phyloP scores from a whole-genome alignment of 2,113 vertebrate species.

The Callipepla squamata region DNA sequence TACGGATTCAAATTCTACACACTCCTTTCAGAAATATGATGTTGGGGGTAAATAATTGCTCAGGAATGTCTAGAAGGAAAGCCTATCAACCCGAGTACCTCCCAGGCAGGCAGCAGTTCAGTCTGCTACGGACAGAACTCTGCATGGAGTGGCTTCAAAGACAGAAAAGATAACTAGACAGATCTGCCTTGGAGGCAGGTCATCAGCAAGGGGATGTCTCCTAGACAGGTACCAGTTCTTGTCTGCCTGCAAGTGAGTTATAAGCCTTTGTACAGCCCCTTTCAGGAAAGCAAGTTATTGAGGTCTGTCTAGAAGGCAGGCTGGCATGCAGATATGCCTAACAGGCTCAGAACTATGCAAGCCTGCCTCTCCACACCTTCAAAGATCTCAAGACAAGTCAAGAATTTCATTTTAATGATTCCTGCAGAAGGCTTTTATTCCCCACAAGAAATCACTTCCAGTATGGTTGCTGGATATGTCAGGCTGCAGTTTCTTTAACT shows the following conservation, averaged over 20 bases:
- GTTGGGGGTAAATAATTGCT: slow-evolving; percentile 67
- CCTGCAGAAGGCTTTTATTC: slow-evolving; percentile 60
- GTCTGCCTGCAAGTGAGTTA: slow-evolving; percentile 59
- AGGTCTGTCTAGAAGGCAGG: slow-evolving; percentile 43
- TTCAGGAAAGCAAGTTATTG: slow-evolving; percentile 24
- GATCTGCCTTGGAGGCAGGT: slow-evolving; percentile 74
- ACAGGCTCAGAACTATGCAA: slow-evolving; percentile 8
- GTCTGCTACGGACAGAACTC: slow-evolving; percentile 45
- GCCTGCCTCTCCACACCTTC: slow-evolving; percentile 20
- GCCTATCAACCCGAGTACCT: slow-evolving; percentile 50
- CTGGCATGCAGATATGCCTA: slow-evolving; percentile 41
- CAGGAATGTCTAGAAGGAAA: slow-evolving; percentile 45
- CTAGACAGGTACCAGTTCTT: slow-evolving; percentile 58
- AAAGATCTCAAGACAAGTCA: slow-evolving; percentile 40
- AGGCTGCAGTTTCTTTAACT: slow-evolving; percentile 16
- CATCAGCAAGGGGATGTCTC: slow-evolving; percentile 57
- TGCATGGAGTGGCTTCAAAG: slow-evolving; percentile 72
- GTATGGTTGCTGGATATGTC: slow-evolving; percentile 26
- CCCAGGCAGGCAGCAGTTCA: slow-evolving; percentile 57
- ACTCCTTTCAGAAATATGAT: slow-evolving; percentile 19
- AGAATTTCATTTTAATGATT: slow-evolving; percentile 56
- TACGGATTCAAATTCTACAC: slow-evolving; percentile 14
- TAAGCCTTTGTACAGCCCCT: slow-evolving; percentile 41
- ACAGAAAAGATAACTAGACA: slow-evolving; percentile 73
- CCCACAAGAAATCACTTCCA: slow-evolving; percentile 41